Conservation (phyloP, 2,888 invertebrate genomes). For the Orchestes rusci region DNA sequence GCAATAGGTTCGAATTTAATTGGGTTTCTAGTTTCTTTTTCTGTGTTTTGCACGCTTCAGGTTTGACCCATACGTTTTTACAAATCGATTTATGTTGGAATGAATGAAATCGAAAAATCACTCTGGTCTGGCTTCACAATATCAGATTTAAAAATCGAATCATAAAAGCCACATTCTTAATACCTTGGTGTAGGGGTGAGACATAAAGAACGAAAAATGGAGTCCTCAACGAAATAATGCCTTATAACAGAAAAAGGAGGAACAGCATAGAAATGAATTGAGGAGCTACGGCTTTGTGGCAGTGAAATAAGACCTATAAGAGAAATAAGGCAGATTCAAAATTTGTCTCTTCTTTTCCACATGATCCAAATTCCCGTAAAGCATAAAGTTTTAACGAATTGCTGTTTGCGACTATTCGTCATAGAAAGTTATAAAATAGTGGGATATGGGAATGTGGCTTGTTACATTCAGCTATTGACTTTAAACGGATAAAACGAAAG, state of each 20-base stretch:
- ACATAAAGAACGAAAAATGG: slow-evolving; percentile 18
- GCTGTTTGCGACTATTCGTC: too few relatives aligned
- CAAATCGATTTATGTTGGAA: too few relatives aligned
- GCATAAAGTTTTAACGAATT: too few relatives aligned
- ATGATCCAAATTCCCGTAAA: too few relatives aligned
- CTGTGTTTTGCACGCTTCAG: slow-evolving; percentile 7
- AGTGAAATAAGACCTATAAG: too few relatives aligned
- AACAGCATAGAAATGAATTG: slow-evolving; percentile 19
- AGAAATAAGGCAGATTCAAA: not conserved
- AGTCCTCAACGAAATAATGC: slow-evolving; percentile 17
- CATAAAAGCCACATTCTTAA: slow-evolving; percentile 22
- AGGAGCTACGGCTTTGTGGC: slow-evolving; percentile 14
- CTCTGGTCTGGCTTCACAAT: slow-evolving; percentile 16
- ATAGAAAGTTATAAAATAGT: too few relatives aligned
- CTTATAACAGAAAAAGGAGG: slow-evolving; percentile 15
- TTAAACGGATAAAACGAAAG: too few relatives aligned
- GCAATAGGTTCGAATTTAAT: slow-evolving; percentile 34
- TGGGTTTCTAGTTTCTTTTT: slow-evolving; percentile 43
- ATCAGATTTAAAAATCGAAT: slow-evolving; percentile 20
- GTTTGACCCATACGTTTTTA: too few relatives aligned
- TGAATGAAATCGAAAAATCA: too few relatives aligned
- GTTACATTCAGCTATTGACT: too few relatives aligned
- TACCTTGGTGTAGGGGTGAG: slow-evolving; percentile 21
- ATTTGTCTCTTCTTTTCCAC: not conserved
- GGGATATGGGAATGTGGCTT: too few relatives aligned